A percentile compares a stretch with the other conserved stretches of the same genome.
These are phyloP conservation scores for Conus canariensis DNA, from an alignment of 2,888 invertebrate genomes.

Conservation along the genomic window DNA sequence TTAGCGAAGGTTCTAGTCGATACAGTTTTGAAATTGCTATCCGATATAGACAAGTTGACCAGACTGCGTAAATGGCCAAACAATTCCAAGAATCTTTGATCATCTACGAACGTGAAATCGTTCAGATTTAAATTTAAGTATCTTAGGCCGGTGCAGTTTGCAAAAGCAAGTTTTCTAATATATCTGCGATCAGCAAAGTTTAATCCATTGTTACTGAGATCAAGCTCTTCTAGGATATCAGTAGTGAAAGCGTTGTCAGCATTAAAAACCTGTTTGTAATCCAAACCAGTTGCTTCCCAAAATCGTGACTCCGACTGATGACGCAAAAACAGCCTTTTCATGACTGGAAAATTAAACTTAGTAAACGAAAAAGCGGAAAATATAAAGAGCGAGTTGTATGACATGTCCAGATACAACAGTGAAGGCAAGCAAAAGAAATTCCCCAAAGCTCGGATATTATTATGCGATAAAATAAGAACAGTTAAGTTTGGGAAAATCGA, in stretches of 20 bases:
- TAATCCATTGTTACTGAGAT: conserved; percentile 38
- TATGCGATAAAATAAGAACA: not conserved
- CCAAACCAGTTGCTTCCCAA: not conserved
- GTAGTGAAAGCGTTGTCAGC: conserved; percentile 30
- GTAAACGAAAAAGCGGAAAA: conserved; percentile 36
- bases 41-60: conserved; percentile 27
- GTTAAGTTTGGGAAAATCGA: not conserved
- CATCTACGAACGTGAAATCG: not conserved
- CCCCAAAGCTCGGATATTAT: not conserved
- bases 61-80: conserved; percentile 32
- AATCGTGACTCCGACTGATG: not conserved
- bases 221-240: conserved; percentile 8
- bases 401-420: not conserved
- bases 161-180: conserved; percentile 28
- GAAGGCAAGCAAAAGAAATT: not conserved
- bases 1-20: conserved; percentile 31
- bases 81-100: conserved; percentile 22
- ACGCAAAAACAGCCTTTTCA: not conserved
- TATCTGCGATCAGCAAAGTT: not conserved
- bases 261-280: not conserved
- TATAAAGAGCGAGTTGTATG: not conserved
- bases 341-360: not conserved
- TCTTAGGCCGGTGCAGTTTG: not conserved
- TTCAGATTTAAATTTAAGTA: conserved; percentile 36
- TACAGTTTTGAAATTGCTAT: not conserved